These are phyloP conservation scores for human (Homo sapiens) DNA, from an alignment of 2,113 vertebrate species.

Conservation along the genomic window DNA sequence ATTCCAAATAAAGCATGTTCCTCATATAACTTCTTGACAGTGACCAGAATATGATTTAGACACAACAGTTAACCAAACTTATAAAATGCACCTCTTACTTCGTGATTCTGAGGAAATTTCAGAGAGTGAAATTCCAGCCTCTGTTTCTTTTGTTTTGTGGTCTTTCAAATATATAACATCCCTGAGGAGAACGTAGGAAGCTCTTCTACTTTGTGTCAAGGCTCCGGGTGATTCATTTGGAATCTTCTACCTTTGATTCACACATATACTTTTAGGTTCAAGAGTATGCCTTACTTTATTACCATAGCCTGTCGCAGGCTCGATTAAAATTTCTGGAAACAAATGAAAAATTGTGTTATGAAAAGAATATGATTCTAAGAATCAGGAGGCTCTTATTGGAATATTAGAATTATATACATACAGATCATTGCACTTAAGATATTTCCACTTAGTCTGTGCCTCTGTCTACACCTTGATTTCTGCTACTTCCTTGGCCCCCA, in stretches of 20 bases:
- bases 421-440: not conserved
- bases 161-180: not conserved
- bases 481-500: not conserved
- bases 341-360: not conserved
- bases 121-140: not conserved
- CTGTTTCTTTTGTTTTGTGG: not conserved
- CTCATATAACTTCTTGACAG: not conserved
- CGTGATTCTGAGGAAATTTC: not conserved
- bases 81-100: not conserved
- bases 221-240: not conserved
- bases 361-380: not conserved
- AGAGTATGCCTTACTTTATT: not conserved
- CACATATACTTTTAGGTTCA: not conserved
- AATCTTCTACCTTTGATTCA: not conserved
- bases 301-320: not conserved
- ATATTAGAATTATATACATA: not conserved
- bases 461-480: not conserved
- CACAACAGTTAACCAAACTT: not conserved
- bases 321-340: not conserved
- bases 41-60: not conserved
- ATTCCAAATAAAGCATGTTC: not conserved
- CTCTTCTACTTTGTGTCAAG: not conserved
- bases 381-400: not conserved
- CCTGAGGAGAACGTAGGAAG: not conserved
- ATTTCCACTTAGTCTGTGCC: not conserved